phyloP scores from a whole-genome alignment of 1,140 invertebrate species.

The Rhopalosiphum maidis region DNA sequence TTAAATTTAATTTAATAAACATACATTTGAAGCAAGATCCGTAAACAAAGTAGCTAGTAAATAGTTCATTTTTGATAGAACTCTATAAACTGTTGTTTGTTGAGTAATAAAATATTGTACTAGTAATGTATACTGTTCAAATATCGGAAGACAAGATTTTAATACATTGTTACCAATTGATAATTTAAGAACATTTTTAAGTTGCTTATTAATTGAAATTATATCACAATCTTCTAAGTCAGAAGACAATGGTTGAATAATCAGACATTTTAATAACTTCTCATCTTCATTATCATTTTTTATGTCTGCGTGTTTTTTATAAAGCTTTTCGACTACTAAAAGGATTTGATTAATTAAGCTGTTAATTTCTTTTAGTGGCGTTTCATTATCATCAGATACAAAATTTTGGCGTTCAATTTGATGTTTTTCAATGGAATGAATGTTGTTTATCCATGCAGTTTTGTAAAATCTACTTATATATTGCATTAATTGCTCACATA shows the following conservation, averaged over 20 bases:
- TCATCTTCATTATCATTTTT: conserved; percentile 63
- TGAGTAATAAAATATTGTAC: conserved; percentile 80
- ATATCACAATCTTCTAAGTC: conserved; percentile 64
- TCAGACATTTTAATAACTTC: conserved; percentile 57
- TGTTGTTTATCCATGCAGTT: background rate
- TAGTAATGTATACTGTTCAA: conserved; percentile 79
- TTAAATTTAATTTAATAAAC: background rate
- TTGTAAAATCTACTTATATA: conserved; percentile 19
- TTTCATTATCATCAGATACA: conserved; percentile 30
- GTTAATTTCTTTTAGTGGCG: conserved; percentile 18
- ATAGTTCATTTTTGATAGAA: conserved; percentile 82
- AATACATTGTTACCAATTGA: conserved; percentile 58
- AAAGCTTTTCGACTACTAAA: conserved; percentile 73
- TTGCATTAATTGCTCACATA: background rate
- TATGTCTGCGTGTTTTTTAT: conserved; percentile 68
- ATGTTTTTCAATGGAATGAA: background rate
- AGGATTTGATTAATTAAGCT: conserved; percentile 65
- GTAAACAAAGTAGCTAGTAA: conserved; percentile 85
- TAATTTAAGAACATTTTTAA: conserved; percentile 18
- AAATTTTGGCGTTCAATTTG: background rate
- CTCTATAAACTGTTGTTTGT: conserved; percentile 76
- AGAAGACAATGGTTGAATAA: conserved; percentile 28
- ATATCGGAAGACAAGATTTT: conserved; percentile 69
- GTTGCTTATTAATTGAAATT: conserved; percentile 7
- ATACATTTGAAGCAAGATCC: conserved; percentile 80